Evolutionary conservation across 2,797 vertebrate species (phyloP).

Genomic region (Neosilurus hyrtlii): DNA sequence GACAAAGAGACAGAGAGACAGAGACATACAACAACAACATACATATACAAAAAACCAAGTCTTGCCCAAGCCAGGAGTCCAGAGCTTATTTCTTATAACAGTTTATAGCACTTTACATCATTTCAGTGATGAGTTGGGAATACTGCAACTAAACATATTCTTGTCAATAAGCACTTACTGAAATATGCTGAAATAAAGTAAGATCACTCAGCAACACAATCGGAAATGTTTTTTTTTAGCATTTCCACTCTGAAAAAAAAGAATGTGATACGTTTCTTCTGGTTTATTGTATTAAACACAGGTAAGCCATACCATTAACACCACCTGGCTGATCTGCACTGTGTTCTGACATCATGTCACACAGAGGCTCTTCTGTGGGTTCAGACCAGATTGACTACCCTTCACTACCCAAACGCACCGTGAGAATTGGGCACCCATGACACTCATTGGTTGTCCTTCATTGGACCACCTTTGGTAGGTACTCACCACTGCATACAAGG

Average conservation of each 20-base stretch:
- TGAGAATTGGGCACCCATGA: no score
- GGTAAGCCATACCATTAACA: no score
- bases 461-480: no score
- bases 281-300: background rate
- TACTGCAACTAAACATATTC: background rate
- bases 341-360: no score
- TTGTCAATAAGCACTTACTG: background rate
- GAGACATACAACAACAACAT: no score
- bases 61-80: background rate
- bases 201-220: background rate
- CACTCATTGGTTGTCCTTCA: no score
- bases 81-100: slow-evolving; percentile 2
- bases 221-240: background rate
- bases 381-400: no score
- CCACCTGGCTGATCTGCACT: no score
- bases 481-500: no score
- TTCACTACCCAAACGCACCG: no score
- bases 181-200: background rate
- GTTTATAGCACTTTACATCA: background rate
- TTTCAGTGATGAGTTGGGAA: slow-evolving; percentile 6
- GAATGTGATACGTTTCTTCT: background rate
- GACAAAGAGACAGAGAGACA: no score
- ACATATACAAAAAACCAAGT: background rate
- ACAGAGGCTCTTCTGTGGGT: no score
- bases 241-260: background rate